Base-by-base conservation (phyloP, 2,113 vertebrate genomes). In the Campylorhamphus procurvoides region DNA sequence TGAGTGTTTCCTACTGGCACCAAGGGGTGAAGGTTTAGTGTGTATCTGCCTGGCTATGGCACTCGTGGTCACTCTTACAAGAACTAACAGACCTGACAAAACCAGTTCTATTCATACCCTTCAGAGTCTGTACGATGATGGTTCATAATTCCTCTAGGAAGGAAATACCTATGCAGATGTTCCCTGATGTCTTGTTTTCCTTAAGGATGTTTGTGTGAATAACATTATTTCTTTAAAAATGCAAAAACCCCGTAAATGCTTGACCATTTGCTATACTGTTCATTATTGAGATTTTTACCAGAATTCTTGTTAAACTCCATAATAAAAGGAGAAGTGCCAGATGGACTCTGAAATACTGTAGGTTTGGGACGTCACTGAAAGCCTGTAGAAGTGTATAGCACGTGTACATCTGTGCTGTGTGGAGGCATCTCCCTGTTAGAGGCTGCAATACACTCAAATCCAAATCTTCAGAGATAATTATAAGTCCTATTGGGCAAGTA, bases 81-180 rank as follows among this genome's bases (percentile, higher is more conserved):
- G 3, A 1, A 0, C 18, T 25, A 5, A 3, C 8, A 47, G 50
- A 37, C 28, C 27, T 58, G 37, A 46, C 31, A 31, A 37, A 23
- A 27, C 13, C 28, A 1, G 7, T 9, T 8, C 56, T 55, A 0
- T 3, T 33, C 33, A 1, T 24, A 14, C 14, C 0, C 37, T 35
- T 24, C 18, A 31, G 37, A 75, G 44, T 47, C 31, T 52, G 28
- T 14, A 35, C 0, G 6, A 3, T 6, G 29, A 42, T 8, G 27
- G 9, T 7, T 15, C 3, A 2, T 3, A 0, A 55, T 33, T 35
- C 5, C 24, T 46, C 27, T 11, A 23, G 79, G 63, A 37, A 23
- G 50, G 76, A 44, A 69, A 69, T 62, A 58, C 46, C 76, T 18
- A 22, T n/a, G 3, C 8, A 5, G 44, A 4, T 10, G 7, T 27